Conservation (phyloP, 2,888 invertebrate genomes). For the Sphaerophoria taeniata region DNA sequence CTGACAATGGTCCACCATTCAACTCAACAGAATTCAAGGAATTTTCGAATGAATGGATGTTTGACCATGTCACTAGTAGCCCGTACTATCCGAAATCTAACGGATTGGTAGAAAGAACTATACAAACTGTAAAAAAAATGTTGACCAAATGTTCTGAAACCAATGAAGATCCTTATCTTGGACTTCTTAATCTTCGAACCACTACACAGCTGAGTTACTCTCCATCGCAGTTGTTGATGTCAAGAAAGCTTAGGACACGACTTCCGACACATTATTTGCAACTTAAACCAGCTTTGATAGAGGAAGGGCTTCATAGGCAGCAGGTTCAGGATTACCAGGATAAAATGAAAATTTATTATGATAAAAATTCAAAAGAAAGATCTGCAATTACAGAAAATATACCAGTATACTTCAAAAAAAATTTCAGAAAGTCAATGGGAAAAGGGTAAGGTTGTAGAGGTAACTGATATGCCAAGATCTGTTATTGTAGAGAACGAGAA, state of each 20-base stretch:
- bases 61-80: too few species aligned
- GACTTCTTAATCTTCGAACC: constrained; percentile 27
- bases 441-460: constrained; percentile 23
- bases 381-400: constrained; percentile 9
- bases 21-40: too few species aligned
- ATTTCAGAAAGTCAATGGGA: not conserved
- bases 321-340: constrained; percentile 6
- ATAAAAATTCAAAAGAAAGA: constrained; percentile 12
- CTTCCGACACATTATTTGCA: not conserved
- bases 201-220: constrained; percentile 21
- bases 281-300: too few species aligned
- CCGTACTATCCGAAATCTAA: too few species aligned
- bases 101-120: too few species aligned
- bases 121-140: too few species aligned
- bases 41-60: too few species aligned
- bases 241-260: constrained; percentile 27
- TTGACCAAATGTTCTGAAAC: too few species aligned
- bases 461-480: constrained; percentile 27
- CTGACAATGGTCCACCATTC: too few species aligned
- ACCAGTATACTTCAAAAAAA: constrained; percentile 15
- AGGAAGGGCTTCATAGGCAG: constrained; percentile 1
- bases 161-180: constrained; percentile 15
- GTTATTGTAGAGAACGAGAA: not conserved
- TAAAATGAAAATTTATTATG: constrained; percentile 31
- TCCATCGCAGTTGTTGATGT: constrained; percentile 24